Evolutionary conservation across 2,113 vertebrate genomes (phyloP), one percentile per base, ranked within the genome.

Genomic region (Mus pahari): DNA sequence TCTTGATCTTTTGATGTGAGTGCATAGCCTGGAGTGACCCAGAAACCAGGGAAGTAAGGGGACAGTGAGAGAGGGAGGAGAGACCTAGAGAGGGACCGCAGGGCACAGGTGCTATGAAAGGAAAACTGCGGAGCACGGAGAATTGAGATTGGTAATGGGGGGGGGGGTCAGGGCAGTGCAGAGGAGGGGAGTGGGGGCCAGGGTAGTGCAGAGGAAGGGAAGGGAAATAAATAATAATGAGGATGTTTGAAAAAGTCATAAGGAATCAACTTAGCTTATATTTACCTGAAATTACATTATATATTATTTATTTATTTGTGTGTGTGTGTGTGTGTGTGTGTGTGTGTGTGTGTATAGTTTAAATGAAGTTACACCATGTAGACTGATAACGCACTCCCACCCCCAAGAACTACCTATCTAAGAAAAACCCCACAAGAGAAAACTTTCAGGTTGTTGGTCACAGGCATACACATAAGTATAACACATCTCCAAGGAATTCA

Each of bases 401-500:
- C 79, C 6, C 16, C 22, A 17, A 62, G 58, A 83, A 39, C 79
- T 28, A 42, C 42, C 13, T 10, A 62, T 62, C n/a, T 83, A 84
- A 45, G 4, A 84, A 84, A 83, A 17, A 8, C 26, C 39, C 14
- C 39, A n/a, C 16, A 53, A 12, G 28, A 64, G 60, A 45, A 33
- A 86, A 45, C 42, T 48, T 48, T 86, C 82, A 20, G 20, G 17
- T 12, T 86, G 39, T 48, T 86, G 82, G 19, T 13, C 28, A 33
- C 9, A 2, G 17, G 9, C n/a, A 53, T 70, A 9, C 17, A 33
- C 33, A 2, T 53, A 78, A 90, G 87, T 19, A 55, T 86, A 89
- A 60, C 11, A 77, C 77, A 82, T 77, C 74, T 97, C 36, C 68
- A 83, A 45, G 33, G 45, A 74, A 36, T 86, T 91, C 70, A 90